Percentiles rank a stretch among this genome's conserved stretches.
Evolutionary conservation across 2,797 vertebrate genomes (phyloP).

Genomic region (Eremophila alpestris): DNA sequence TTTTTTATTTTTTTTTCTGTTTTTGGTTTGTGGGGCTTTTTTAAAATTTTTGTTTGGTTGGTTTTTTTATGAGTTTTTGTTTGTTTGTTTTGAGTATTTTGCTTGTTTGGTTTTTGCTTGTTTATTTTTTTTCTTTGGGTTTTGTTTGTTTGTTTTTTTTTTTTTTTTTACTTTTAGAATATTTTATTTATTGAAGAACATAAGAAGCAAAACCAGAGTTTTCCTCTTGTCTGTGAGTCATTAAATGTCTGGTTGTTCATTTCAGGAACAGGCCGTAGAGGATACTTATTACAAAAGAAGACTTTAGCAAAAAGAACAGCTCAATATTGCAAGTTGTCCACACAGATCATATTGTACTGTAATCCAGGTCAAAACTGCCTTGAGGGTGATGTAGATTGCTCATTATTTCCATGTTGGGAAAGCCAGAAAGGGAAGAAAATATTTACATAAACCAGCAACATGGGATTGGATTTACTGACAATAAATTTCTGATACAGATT

Average conservation of each 20-base stretch:
- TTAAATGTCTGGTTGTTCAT: not conserved
- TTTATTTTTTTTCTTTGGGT: not conserved
- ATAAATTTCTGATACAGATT: slow-evolving; percentile 23
- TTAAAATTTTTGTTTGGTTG: not conserved
- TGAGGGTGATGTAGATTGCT: not conserved
- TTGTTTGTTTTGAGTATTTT: too few relatives aligned
- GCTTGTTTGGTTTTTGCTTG: not conserved
- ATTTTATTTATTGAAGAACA: not conserved
- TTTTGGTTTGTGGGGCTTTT: too few relatives aligned
- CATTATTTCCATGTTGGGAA: not conserved
- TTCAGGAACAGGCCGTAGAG: not conserved
- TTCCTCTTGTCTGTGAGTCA: not conserved
- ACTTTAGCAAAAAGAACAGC: not conserved
- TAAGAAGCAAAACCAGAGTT: not conserved
- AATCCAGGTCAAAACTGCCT: not conserved
- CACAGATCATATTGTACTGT: not conserved
- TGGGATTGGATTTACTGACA: not conserved
- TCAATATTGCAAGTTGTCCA: not conserved
- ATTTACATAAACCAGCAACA: slow-evolving; percentile 9
- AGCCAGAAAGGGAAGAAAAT: not conserved
- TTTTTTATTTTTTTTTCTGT: too few relatives aligned
- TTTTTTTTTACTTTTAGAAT: not conserved
- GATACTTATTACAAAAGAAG: not conserved
- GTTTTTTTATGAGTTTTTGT: not conserved
- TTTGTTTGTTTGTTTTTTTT: not conserved